A percentile compares a stretch with the other conserved stretches of the same genome.
Evolutionary conservation across 2,113 vertebrate species (phyloP).

Genomic region (Platysternon megacephalum): DNA sequence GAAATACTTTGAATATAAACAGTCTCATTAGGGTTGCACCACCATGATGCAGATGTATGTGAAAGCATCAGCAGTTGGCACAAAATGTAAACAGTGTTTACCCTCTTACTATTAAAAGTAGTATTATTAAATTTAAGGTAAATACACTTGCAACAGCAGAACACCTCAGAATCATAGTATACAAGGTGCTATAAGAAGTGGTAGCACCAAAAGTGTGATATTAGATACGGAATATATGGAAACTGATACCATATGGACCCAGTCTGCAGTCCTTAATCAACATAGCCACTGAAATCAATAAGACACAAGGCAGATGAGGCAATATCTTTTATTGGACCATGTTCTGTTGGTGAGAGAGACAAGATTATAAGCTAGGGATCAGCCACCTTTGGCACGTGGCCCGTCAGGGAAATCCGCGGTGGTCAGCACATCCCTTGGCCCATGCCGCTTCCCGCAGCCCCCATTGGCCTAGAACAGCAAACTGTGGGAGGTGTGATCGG

Average conservation of each 20-base stretch:
- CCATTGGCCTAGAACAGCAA: too few relatives aligned
- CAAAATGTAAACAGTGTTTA: neutral
- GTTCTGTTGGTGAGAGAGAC: too few relatives aligned
- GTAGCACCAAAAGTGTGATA: neutral
- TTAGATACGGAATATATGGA: neutral
- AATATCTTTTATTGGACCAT: too few relatives aligned
- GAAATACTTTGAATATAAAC: neutral
- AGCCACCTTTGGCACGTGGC: too few relatives aligned
- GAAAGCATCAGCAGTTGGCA: neutral
- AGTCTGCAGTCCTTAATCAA: neutral
- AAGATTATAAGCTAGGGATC: neutral
- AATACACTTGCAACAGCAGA: neutral
- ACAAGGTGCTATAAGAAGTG: neutral
- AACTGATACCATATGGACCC: neutral
- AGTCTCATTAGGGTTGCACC: conserved; percentile 5
- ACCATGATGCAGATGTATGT: neutral
- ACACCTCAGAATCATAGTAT: neutral
- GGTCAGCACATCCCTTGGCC: too few relatives aligned
- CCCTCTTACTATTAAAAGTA: neutral
- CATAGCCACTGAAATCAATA: neutral
- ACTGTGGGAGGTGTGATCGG: too few relatives aligned
- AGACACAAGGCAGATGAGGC: too few relatives aligned
- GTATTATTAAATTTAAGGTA: neutral
- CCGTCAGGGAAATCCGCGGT: too few relatives aligned
- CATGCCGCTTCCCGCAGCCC: too few relatives aligned